phyloP scores from a whole-genome alignment of 2,113 vertebrate genomes.

The Phyllopteryx taeniolatus region DNA sequence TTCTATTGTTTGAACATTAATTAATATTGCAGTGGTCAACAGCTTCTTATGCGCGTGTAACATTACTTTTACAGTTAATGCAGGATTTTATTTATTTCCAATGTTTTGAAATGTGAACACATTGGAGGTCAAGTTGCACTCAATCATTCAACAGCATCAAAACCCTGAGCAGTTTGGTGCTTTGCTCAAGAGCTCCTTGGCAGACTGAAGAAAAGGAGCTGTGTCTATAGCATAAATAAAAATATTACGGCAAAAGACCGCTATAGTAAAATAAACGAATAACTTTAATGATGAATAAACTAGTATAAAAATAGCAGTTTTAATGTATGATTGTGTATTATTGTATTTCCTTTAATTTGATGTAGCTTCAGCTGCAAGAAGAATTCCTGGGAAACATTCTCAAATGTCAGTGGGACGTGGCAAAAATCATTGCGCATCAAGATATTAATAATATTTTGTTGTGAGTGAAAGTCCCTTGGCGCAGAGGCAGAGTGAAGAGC shows the following conservation, averaged over 20 bases:
- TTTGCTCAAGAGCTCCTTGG: background rate
- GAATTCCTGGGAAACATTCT: background rate
- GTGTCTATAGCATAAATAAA: background rate
- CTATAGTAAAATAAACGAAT: background rate
- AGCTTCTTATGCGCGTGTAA: background rate
- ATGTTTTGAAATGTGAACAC: too few species aligned
- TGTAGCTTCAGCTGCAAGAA: background rate
- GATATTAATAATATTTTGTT: slow-evolving; percentile 6
- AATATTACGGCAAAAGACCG: background rate
- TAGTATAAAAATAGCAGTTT: background rate
- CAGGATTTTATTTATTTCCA: background rate
- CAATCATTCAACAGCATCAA: background rate
- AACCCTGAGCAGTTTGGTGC: background rate
- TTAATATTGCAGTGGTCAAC: background rate
- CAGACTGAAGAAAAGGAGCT: background rate
- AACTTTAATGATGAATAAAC: background rate
- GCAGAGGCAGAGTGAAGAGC: background rate
- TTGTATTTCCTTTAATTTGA: background rate
- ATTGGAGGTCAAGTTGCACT: background rate
- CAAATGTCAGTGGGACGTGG: background rate
- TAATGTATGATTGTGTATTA: background rate
- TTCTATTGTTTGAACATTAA: background rate
- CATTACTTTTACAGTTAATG: background rate
- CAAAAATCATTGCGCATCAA: background rate
- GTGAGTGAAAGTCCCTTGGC: background rate